Conservation (phyloP, 2,888 invertebrate genomes). For the Andrena minutula region DNA sequence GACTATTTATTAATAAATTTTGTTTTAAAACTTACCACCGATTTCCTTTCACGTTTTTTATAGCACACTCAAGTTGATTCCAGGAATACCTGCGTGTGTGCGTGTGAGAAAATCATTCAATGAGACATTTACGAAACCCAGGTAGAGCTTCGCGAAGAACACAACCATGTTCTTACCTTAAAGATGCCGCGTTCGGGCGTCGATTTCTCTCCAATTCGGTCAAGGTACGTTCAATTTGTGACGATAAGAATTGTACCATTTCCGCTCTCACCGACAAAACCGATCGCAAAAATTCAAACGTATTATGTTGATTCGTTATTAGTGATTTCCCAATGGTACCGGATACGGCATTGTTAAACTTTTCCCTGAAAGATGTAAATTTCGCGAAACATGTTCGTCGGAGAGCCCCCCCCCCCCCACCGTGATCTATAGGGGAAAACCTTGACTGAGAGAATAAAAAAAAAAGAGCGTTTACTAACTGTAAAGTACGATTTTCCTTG, state of each 20-base stretch:
- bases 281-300: constrained; percentile 78
- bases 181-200: constrained; percentile 74
- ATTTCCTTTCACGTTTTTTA: constrained; percentile 47
- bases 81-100: constrained; percentile 69
- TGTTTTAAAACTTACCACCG: constrained; percentile 63
- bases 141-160: not conserved
- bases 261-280: constrained; percentile 64
- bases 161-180: constrained; percentile 73
- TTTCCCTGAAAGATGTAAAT: constrained; percentile 73
- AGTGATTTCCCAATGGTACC: constrained; percentile 71
- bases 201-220: constrained; percentile 73
- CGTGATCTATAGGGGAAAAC: too few species aligned
- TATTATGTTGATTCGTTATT: constrained; percentile 68
- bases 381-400: constrained; percentile 19
- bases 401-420: too few species aligned
- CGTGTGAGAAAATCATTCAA: too few species aligned
- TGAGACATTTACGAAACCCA: constrained; percentile 12
- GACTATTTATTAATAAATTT: constrained; percentile 66
- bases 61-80: constrained; percentile 56
- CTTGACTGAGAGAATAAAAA: constrained; percentile 15
- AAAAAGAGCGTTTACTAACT: constrained; percentile 72
- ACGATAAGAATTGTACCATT: constrained; percentile 68
- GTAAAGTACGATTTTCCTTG: constrained; percentile 69
- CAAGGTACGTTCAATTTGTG: constrained; percentile 75
- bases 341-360: constrained; percentile 69